These are phyloP conservation scores for Charaxes varanes DNA, from an alignment of 1,140 invertebrate species.

Conservation along the genomic window DNA sequence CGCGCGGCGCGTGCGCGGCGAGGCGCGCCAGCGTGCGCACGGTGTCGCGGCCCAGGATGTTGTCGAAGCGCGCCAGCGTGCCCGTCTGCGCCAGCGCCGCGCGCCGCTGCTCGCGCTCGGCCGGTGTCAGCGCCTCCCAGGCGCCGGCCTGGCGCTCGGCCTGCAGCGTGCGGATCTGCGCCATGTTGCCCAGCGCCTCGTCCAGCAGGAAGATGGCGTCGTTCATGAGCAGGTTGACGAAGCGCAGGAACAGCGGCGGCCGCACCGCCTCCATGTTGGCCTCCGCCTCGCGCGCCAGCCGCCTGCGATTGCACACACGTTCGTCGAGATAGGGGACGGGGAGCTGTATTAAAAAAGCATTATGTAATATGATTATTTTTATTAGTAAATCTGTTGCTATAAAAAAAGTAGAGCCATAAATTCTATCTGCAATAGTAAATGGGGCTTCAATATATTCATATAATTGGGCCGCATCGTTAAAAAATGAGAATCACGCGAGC, in stretches of 20 bases:
- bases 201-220: slow-evolving; percentile 96
- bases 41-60: slow-evolving; percentile 92
- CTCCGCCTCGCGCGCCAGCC: slow-evolving; percentile 87
- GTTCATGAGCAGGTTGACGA: slow-evolving; percentile 96
- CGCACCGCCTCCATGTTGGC: slow-evolving; percentile 91
- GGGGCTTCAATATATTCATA: too few relatives aligned
- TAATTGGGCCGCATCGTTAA: too few relatives aligned
- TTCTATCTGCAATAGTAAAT: too few relatives aligned
- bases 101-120: slow-evolving; percentile 86
- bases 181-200: slow-evolving; percentile 91
- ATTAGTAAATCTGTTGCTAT: too few relatives aligned
- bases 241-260: slow-evolving; percentile 93
- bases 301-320: too few relatives aligned
- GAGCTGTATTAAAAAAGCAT: too few relatives aligned
- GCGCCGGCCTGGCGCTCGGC: slow-evolving; percentile 83
- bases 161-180: slow-evolving; percentile 85
- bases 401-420: too few relatives aligned
- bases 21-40: slow-evolving; percentile 89
- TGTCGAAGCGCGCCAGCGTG: slow-evolving; percentile 92
- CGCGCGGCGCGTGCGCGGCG: slow-evolving; percentile 88
- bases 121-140: slow-evolving; percentile 81
- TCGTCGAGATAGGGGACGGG: too few relatives aligned
- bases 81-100: slow-evolving; percentile 85
- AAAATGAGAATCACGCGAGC: too few relatives aligned
- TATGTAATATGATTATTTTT: too few relatives aligned